These are phyloP conservation scores for Chrysomallon squamiferum DNA, from an alignment of 1,140 invertebrate species.

Conservation along the genomic window DNA sequence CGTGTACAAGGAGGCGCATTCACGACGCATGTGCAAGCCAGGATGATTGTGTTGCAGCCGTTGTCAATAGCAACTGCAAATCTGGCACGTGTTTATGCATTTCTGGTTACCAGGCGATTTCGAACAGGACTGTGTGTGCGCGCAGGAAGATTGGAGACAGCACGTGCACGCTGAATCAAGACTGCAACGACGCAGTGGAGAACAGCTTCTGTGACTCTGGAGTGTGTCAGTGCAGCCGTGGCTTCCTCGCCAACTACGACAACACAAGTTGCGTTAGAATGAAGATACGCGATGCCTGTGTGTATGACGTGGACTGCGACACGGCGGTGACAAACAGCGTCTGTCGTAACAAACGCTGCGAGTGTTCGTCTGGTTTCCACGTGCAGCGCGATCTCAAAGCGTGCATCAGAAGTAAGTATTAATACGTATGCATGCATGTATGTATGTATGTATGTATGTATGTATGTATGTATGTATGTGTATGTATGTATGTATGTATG, in stretches of 20 bases:
- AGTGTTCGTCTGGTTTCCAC: slow-evolving; percentile 28
- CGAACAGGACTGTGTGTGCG: background rate
- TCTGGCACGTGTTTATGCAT: slow-evolving; percentile 13
- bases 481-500: no score
- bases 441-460: no score
- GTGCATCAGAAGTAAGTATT: slow-evolving; percentile 23
- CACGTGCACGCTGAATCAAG: slow-evolving; percentile 15
- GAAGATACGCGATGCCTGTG: slow-evolving; percentile 27
- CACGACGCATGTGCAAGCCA: no score
- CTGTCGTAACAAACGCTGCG: slow-evolving; percentile 20
- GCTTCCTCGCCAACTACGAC: background rate
- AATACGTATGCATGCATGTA: no score
- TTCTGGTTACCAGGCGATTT: slow-evolving; percentile 8
- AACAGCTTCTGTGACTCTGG: slow-evolving; percentile 13
- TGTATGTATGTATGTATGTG: no score
- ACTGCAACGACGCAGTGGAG: slow-evolving; percentile 16
- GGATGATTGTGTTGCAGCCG: background rate
- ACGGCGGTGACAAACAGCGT: slow-evolving; percentile 22
- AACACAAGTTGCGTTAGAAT: slow-evolving; percentile 8
- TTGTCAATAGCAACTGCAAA: slow-evolving; percentile 15
- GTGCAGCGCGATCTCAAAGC: background rate
- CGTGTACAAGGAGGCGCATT: no score
- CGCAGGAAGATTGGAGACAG: background rate
- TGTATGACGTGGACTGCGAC: slow-evolving; percentile 20
- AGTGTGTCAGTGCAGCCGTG: slow-evolving; percentile 12